Evolutionary conservation across 2,888 invertebrate species (phyloP), one percentile per base, ranked within the genome.

Genomic region (Nebria brevicollis): DNA sequence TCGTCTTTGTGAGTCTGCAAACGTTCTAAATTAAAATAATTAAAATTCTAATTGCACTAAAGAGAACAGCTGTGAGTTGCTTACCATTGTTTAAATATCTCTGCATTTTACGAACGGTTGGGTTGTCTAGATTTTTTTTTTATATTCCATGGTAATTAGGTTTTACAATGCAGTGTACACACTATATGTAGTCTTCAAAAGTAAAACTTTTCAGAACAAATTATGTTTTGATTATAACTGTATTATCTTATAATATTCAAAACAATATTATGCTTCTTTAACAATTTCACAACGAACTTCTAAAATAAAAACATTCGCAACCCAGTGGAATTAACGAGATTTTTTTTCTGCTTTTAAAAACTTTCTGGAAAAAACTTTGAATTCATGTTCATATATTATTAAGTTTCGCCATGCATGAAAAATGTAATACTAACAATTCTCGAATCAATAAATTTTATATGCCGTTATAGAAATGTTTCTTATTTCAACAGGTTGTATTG

Each of bases 11-110:
- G 10, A 34, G 34, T 25, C 54, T 8, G 54, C 64, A 64, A 77
- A 77, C 34, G 66, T 25, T 54, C 64, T 77, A 72, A 77, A 77
- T 77, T 72, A 77, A 72, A 77, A 77, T 77, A 77, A 77, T 77
- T 77, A 77, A 72, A 72, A 77, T 77, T 72, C 72, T 72, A 77
- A 77, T 77, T 77, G 77, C 72, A 65, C 64, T 72, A 65, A 77
- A 72, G 77, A 72, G 72, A 65, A 77, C 72, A 65, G 72, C 77
- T 77, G 77, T 34, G 72, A 75, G 15, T 65, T 68, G 41, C 72
- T 65, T 77, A 15, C 41, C 68, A 77, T 77, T 77, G 43, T 15
- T 20, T 25, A 34, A 25, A 54, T 43, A 66, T 43, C 20, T 77
- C 65, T 77, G 13, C 65, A 10, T 13, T 6, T 72, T 26, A 41